These are phyloP conservation scores for Clytia hemisphaerica DNA, from an alignment of 30 jellyfish, hydroid and myxozoan genomes.

Conservation along the genomic window DNA sequence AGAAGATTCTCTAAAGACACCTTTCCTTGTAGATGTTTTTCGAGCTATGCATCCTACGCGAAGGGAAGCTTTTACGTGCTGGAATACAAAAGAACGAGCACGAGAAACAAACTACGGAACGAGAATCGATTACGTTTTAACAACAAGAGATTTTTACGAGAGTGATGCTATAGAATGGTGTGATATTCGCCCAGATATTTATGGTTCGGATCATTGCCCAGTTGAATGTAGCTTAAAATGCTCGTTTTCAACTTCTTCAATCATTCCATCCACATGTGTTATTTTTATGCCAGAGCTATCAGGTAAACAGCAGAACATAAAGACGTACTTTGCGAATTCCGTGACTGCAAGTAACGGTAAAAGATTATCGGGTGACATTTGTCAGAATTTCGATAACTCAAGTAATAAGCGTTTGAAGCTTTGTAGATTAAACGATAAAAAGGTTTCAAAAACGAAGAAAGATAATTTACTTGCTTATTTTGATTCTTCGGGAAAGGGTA, in stretches of 20 bases:
- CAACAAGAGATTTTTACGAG: constrained; percentile 18
- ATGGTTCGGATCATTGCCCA: constrained; percentile 98
- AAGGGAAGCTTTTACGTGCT: constrained; percentile 77
- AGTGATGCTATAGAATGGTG: constrained; percentile 28
- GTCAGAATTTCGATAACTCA: no score
- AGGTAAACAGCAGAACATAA: constrained; percentile 78
- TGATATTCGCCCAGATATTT: constrained; percentile 72
- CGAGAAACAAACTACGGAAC: constrained; percentile 91
- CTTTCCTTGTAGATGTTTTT: constrained; percentile 46
- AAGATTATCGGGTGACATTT: no score
- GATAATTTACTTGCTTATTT: no score
- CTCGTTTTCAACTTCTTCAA: constrained; percentile 24
- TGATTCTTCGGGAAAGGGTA: no score
- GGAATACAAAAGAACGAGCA: constrained; percentile 86
- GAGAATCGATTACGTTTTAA: constrained; percentile 76
- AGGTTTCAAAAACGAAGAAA: no score
- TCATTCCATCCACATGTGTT: constrained; percentile 65
- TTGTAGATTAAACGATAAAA: no score
- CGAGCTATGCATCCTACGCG: constrained; percentile 67
- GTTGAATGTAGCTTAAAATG: constrained; percentile 56
- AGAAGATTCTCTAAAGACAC: neutral
- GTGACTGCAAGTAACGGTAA: neutral
- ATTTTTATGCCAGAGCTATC: constrained; percentile 73
- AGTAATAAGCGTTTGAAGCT: no score
- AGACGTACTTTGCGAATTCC: constrained; percentile 29